A percentile compares a stretch with the other conserved stretches of the same genome.
Conservation (phyloP, 2,113 vertebrate genomes). For the Petrocephalus microphthalmus region DNA sequence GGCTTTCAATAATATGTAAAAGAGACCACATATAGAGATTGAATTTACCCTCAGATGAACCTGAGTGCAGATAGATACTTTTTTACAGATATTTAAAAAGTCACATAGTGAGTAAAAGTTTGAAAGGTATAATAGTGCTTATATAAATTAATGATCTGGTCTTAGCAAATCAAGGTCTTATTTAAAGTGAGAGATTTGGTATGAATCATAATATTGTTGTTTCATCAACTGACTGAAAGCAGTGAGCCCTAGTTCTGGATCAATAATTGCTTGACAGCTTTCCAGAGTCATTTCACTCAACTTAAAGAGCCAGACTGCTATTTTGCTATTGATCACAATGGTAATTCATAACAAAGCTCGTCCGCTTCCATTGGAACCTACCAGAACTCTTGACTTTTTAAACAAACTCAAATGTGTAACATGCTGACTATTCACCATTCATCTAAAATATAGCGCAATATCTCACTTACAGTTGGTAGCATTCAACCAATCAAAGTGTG, state of each 20-base stretch:
- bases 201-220: constrained; percentile 92
- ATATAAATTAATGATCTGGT: not conserved
- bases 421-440: constrained; percentile 48
- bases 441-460: constrained; percentile 42
- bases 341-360: constrained; percentile 97
- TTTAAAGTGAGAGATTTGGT: constrained; percentile 77
- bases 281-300: constrained; percentile 95
- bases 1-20: not conserved
- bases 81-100: not conserved
- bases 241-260: constrained; percentile 82
- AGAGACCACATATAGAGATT: not conserved
- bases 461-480: constrained; percentile 14
- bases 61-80: not conserved
- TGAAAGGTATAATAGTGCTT: not conserved
- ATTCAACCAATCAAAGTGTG: not conserved
- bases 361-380: constrained; percentile 73
- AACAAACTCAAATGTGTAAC: constrained; percentile 60
- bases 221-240: constrained; percentile 90
- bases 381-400: constrained; percentile 77
- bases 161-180: constrained; percentile 55
- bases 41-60: not conserved
- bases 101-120: not conserved
- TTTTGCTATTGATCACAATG: constrained; percentile 87
- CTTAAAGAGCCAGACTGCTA: constrained; percentile 77
- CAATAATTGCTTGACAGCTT: constrained; percentile 95